These are phyloP conservation scores for Drosophila asahinai DNA, from an alignment of 1,140 invertebrate genomes.

Conservation along the genomic window DNA sequence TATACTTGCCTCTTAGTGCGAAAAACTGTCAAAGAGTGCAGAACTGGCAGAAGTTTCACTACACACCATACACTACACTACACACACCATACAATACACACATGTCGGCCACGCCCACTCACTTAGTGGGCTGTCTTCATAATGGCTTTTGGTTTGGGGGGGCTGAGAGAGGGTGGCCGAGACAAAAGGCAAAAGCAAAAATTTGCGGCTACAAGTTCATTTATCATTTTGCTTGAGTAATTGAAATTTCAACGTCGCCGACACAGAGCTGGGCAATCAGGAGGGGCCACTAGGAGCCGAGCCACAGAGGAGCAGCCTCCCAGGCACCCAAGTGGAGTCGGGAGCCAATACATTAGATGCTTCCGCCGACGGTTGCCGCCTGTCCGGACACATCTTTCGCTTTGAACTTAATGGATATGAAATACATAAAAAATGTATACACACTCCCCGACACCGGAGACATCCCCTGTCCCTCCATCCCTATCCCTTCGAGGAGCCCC, in stretches of 20 bases:
- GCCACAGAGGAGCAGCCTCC: constrained; percentile 23
- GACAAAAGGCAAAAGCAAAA: constrained; percentile 73
- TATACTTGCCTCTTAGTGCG: constrained; percentile 24
- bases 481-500: constrained; percentile 8
- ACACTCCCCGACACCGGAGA: constrained; percentile 43
- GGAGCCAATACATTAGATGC: constrained; percentile 76
- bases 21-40: constrained; percentile 45
- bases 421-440: constrained; percentile 81
- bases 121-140: constrained; percentile 82
- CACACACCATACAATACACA: constrained; percentile 43
- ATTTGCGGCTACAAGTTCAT: constrained; percentile 81
- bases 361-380: constrained; percentile 43
- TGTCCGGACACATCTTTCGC: constrained; percentile 71
- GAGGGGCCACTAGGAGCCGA: constrained; percentile 33
- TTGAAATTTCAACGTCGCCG: constrained; percentile 77
- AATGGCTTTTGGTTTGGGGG: constrained; percentile 64
- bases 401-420: constrained; percentile 83
- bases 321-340: constrained; percentile 30
- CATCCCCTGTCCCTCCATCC: neutral
- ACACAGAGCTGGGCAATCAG: constrained; percentile 58
- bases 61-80: constrained; percentile 39
- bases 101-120: constrained; percentile 69
- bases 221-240: constrained; percentile 82
- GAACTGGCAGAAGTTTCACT: constrained; percentile 38
- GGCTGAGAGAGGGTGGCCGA: constrained; percentile 3